These are phyloP conservation scores for Mystacornis crossleyi DNA, from an alignment of 2,113 vertebrate species.

Conservation along the genomic window DNA sequence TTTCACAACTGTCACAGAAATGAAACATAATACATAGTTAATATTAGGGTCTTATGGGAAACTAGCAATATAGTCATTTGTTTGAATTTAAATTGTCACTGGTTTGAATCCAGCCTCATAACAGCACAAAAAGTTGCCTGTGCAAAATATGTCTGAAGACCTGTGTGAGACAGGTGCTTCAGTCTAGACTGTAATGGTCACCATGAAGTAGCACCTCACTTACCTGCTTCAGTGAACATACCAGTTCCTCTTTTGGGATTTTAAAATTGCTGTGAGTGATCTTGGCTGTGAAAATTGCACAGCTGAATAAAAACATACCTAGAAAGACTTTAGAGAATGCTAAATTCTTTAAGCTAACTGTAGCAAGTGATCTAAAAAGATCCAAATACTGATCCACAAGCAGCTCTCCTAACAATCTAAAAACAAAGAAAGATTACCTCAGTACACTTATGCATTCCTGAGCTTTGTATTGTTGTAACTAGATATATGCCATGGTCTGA, in stretches of 20 bases:
- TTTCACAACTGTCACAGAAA: background rate
- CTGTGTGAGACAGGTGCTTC: background rate
- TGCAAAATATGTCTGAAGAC: background rate
- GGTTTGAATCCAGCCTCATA: background rate
- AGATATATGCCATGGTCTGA: background rate
- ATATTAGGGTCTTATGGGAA: background rate
- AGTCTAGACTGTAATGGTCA: background rate
- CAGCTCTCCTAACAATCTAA: background rate
- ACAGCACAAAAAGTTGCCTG: background rate
- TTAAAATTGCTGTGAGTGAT: background rate
- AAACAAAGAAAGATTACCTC: background rate
- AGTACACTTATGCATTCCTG: background rate
- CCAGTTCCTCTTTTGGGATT: background rate
- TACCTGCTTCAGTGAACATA: background rate
- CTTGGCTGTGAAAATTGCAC: background rate
- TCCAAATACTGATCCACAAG: background rate
- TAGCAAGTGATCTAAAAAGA: background rate
- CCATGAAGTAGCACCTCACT: background rate
- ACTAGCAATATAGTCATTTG: background rate
- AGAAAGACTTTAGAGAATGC: background rate
- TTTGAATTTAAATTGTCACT: background rate
- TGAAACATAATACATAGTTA: background rate
- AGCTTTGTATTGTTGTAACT: background rate
- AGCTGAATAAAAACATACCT: background rate
- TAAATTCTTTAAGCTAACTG: background rate